Conservation (phyloP, 2,888 invertebrate genomes). For the Apantesis nais region DNA sequence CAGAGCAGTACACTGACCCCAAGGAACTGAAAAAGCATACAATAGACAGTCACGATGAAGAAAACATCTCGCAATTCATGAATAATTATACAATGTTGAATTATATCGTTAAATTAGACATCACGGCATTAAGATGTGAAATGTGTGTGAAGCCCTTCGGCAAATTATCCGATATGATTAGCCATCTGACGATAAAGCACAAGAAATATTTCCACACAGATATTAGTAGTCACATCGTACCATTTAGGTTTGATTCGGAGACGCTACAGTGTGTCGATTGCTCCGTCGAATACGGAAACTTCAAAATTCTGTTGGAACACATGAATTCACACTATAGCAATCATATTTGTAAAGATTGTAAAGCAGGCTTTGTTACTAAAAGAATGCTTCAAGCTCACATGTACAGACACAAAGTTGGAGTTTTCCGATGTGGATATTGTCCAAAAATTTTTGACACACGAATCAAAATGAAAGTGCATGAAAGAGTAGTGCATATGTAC, state of each 20-base stretch:
- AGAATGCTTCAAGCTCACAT: slow-evolving; percentile 57
- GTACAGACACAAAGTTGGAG: slow-evolving; percentile 61
- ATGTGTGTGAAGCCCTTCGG: slow-evolving; percentile 51
- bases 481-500: slow-evolving; percentile 65
- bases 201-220: slow-evolving; percentile 50
- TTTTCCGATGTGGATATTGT: slow-evolving; percentile 68
- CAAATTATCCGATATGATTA: slow-evolving; percentile 46
- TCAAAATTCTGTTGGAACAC: slow-evolving; percentile 61
- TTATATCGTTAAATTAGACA: slow-evolving; percentile 63
- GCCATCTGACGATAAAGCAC: slow-evolving; percentile 55
- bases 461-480: slow-evolving; percentile 72
- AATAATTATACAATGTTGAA: slow-evolving; percentile 37
- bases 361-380: slow-evolving; percentile 58
- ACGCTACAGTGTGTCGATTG: slow-evolving; percentile 58
- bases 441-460: slow-evolving; percentile 74
- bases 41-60: slow-evolving; percentile 39
- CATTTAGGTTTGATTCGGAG: slow-evolving; percentile 60
- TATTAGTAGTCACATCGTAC: slow-evolving; percentile 55
- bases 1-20: slow-evolving; percentile 52
- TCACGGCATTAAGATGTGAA: slow-evolving; percentile 62
- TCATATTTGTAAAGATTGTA: slow-evolving; percentile 60
- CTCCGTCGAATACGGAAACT: slow-evolving; percentile 50
- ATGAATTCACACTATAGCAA: slow-evolving; percentile 65
- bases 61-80: slow-evolving; percentile 34
- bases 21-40: slow-evolving; percentile 62